Evolutionary conservation across 2,888 invertebrate species (phyloP).

Genomic region (Melanostoma mellinum): DNA sequence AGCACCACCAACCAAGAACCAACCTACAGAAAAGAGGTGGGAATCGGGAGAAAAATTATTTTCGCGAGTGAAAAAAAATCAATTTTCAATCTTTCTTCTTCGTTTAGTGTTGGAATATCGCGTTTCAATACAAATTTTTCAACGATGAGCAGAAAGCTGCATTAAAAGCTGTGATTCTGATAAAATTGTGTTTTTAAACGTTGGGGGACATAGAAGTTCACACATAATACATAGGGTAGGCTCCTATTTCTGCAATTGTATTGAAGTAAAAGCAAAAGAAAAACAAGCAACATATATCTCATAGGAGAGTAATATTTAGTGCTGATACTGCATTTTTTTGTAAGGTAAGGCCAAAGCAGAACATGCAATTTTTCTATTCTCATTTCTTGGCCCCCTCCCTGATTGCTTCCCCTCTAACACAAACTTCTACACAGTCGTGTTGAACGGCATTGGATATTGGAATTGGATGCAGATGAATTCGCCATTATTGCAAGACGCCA

Average conservation of each 20-base stretch:
- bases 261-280: not conserved
- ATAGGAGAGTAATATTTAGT: conserved; percentile 4
- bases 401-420: not conserved
- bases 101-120: not conserved
- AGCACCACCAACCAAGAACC: not conserved
- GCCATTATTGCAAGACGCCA: conserved; percentile 75
- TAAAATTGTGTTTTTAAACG: too few relatives aligned
- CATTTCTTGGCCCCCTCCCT: not conserved
- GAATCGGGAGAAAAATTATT: conserved; percentile 1
- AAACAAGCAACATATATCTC: not conserved
- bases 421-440: not conserved
- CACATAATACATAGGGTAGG: too few relatives aligned
- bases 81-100: not conserved
- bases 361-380: conserved; percentile 39
- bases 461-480: conserved; percentile 47
- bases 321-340: conserved; percentile 43
- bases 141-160: too few relatives aligned
- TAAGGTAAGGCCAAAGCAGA: conserved; percentile 54
- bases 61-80: conserved; percentile 39
- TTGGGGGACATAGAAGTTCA: too few relatives aligned
- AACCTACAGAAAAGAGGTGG: conserved; percentile 6
- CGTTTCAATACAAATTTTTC: conserved; percentile 4
- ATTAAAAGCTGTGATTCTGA: too few relatives aligned
- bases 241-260: not conserved
- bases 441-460: conserved; percentile 22